These are phyloP conservation scores for Cantharis rufa DNA, from an alignment of 2,888 invertebrate species.

Conservation along the genomic window DNA sequence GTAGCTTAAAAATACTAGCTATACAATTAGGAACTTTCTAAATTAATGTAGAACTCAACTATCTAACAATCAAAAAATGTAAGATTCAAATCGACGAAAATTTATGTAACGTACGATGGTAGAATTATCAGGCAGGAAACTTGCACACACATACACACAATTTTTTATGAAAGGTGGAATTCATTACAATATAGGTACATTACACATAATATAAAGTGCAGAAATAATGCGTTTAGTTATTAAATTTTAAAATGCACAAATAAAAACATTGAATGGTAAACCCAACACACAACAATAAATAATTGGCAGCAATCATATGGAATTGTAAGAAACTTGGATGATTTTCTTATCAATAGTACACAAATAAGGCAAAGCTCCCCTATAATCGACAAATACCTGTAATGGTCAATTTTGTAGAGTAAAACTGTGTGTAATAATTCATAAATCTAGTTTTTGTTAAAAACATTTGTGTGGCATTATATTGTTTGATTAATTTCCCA, in stretches of 20 bases:
- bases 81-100: background rate
- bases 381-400: background rate
- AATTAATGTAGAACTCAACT: background rate
- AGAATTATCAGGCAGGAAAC: slow-evolving; percentile 16
- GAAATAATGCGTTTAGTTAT: background rate
- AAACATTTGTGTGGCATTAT: background rate
- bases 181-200: background rate
- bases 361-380: background rate
- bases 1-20: slow-evolving; percentile 3
- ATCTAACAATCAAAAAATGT: background rate
- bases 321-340: background rate
- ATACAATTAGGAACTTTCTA: background rate
- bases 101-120: background rate
- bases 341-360: background rate
- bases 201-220: background rate
- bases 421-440: background rate
- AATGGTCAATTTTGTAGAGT: background rate
- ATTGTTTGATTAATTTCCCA: background rate
- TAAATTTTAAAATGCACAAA: background rate
- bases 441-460: background rate
- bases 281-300: background rate
- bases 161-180: background rate
- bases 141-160: slow-evolving; percentile 13
- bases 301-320: background rate
- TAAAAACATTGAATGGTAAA: background rate